Evolutionary conservation across 2,888 invertebrate genomes (phyloP), one percentile per base, ranked within the genome.

Genomic region (Eulithis testata): DNA sequence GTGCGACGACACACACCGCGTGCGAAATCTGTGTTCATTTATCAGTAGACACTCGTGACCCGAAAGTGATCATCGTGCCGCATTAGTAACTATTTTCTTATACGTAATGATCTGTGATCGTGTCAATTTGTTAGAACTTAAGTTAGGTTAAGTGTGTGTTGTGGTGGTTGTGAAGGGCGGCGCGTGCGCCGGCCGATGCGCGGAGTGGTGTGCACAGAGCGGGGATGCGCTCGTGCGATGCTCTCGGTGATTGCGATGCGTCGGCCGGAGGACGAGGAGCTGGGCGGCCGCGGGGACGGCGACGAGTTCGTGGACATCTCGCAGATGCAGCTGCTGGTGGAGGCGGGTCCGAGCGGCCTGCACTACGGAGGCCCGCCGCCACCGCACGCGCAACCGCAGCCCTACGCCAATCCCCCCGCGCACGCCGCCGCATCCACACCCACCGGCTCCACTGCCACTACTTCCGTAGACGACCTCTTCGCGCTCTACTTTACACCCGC

Each of bases 291-390:
- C 84, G 90, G 85, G 88, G 90, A 89, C 80, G 88, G 88, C 87
- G 96, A 96, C 90, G 97, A 97, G 91, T 97, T 96, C 90, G 96
- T 97, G 86, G 97, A 97, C 90, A 97, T 97, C 79, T 94, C 97
- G 65, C 97, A 97, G 86, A 97, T 97, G 86, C 96, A 96, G 81
- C 95, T 96, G 85, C 89, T 96, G 77, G 93, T 96, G 76, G 93
- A 96, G 85, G 90, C 91, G 82, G 91, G 91, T 85, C 94, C 83
- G 84, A 94, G 84, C 87, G 94, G 85, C 77, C 88, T 83, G 89
- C 93, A 84, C 85, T 89, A 91, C 82, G 90, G 88, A 68, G 91
- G 91, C 68, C 91, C 92, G 65, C 86, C 87, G 78, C 89, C 91
- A 82, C 91, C 91, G 82, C 88, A 83, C 70, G 89, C 91, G 80